Evolutionary conservation across 2,113 vertebrate genomes (phyloP).

Genomic region (Neotoma lepida): DNA sequence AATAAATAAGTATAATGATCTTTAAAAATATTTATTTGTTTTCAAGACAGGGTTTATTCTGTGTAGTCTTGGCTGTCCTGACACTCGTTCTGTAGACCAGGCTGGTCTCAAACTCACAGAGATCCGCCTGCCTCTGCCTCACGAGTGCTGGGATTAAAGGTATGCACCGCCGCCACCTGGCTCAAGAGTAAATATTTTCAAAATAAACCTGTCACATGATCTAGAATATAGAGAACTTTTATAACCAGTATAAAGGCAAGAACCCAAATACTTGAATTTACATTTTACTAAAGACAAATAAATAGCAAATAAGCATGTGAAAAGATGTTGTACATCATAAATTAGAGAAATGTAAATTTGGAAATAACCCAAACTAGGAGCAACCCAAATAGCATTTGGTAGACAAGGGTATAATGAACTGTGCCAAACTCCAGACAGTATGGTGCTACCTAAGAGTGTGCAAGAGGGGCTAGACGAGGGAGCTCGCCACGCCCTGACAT

Average conservation of each 20-base stretch:
- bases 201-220: background rate
- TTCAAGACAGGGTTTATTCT: background rate
- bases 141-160: background rate
- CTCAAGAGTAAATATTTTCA: background rate
- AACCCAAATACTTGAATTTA: background rate
- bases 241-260: background rate
- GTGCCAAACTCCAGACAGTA: accelerated
- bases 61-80: background rate
- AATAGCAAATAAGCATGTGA: background rate
- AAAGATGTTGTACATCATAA: background rate
- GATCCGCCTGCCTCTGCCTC: background rate
- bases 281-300: background rate
- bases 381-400: accelerated
- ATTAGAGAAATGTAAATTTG: background rate
- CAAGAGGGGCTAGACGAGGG: background rate
- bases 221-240: too few relatives aligned
- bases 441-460: accelerated
- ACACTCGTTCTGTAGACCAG: background rate
- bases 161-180: background rate
- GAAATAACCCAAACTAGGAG: background rate
- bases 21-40: background rate
- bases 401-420: accelerated
- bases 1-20: background rate
- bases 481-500: accelerated
- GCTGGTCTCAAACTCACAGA: background rate